phyloP scores from a whole-genome alignment of 2,797 vertebrate genomes.

The Silurus aristotelis region DNA sequence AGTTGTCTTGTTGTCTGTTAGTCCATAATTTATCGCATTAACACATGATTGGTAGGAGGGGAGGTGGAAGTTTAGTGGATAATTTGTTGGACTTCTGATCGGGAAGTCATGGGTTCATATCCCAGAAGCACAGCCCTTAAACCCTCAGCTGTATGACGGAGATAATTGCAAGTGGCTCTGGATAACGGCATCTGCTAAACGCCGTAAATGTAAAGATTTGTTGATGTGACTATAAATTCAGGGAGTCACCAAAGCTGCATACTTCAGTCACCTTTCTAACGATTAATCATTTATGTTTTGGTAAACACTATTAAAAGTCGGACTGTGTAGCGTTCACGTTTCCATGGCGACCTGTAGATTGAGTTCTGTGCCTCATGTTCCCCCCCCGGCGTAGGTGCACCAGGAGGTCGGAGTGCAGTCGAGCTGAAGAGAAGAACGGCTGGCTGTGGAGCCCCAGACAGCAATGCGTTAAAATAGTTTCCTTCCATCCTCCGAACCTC shows the following conservation, averaged over 20 bases:
- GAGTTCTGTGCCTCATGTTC: constrained; percentile 44
- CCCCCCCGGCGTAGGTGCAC: constrained; percentile 79
- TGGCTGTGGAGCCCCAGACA: constrained; percentile 92
- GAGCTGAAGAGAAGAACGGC: constrained; percentile 82
- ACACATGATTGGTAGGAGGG: background rate
- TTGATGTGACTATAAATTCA: background rate
- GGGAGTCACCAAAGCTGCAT: background rate
- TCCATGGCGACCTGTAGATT: background rate
- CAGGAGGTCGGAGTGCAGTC: constrained; percentile 82
- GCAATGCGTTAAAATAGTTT: constrained; percentile 83
- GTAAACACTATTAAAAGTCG: background rate
- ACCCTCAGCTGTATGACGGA: too few relatives aligned
- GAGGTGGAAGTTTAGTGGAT: too few relatives aligned
- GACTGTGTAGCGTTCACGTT: background rate
- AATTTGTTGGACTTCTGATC: too few relatives aligned
- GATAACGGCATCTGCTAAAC: too few relatives aligned
- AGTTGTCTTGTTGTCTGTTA: background rate
- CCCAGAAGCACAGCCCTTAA: too few relatives aligned
- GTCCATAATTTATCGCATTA: background rate
- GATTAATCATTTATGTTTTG: background rate
- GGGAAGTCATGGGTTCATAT: background rate
- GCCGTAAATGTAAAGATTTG: too few relatives aligned
- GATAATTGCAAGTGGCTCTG: too few relatives aligned
- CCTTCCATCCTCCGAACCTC: constrained; percentile 86
- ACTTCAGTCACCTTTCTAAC: background rate